Base-by-base conservation (phyloP, 2,113 vertebrate species). In the Notarius lentiginosus region DNA sequence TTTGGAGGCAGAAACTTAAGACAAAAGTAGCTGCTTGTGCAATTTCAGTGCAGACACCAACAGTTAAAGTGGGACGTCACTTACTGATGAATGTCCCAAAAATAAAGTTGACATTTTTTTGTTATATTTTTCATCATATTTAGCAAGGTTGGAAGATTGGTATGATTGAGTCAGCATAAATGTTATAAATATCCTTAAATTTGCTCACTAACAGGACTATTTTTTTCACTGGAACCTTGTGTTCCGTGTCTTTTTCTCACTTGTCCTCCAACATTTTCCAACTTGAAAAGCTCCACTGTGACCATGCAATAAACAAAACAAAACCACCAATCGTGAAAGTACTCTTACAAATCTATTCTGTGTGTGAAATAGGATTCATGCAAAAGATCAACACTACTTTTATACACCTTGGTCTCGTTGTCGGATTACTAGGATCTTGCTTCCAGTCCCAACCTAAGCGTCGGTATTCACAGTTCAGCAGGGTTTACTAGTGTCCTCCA, bases 351-450 rank as follows among this genome's bases (percentile, higher is more conserved):
- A 61, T 18, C 41, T 63, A 51, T 10, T 65, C 24, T 24, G 20
- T 30, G 14, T 70, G 49, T 34, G n/a, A 80, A 80, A 80, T 80
- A 49, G 76, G 84, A 86, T 80, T 79, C 18, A 81, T 80, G 51
- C n/a, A 81, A 34, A 72, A 72, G 34, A 81, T 51, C 53, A 72
- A 20, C 34, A 61, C 22, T 73, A 63, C 73, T 79, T 79, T 66
- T 80, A 55, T 61, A 34, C 18, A 68, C 53, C 66, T 58, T 75
- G 5, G 41, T 47, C 66, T 82, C 0, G 0, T 17, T 73, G 34
- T 81, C 14, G 65, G 77, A 82, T 86, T 81, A 81, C 55, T 58
- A 27, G 70, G 53, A 83, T 65, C 58, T 83, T 87, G 60, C 77
- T 87, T 87, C 76, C 86, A 17, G 27, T 83, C 60, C 47, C 68